Conservation (phyloP, 2,797 vertebrate species). For the Aselliscus stoliczkanus region DNA sequence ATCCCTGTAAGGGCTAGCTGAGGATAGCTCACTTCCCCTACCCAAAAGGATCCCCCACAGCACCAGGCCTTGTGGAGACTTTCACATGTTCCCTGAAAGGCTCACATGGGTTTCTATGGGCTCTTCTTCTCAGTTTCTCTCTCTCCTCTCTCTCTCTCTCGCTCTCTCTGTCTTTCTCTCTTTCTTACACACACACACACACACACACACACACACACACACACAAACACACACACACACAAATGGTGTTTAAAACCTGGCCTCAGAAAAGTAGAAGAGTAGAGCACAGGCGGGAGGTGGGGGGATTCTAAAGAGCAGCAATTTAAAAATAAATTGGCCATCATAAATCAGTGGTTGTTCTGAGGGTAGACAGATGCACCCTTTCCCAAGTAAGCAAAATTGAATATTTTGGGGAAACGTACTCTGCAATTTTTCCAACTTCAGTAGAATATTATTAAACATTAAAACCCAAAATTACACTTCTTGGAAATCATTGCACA, state of each 20-base stretch:
- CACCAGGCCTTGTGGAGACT: neutral
- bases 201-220: neutral
- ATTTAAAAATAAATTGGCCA: neutral
- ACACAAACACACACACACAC: neutral
- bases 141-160: neutral
- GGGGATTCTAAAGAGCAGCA: neutral
- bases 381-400: neutral
- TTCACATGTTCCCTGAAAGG: neutral
- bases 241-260: neutral
- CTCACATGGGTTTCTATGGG: neutral
- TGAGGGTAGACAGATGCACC: neutral
- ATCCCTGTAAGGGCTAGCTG: neutral
- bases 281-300: too few relatives aligned
- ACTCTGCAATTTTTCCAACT: neutral
- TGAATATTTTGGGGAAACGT: neutral
- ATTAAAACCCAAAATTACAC: neutral
- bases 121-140: neutral
- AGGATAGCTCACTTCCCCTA: neutral
- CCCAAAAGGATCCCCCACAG: neutral
- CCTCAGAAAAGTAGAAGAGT: neutral
- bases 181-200: too few relatives aligned
- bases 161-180: neutral
- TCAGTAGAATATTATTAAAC: neutral
- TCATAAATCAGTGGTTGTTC: neutral
- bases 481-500: neutral